These are phyloP conservation scores for Troides oblongomaculatus DNA, from an alignment of 2,888 invertebrate genomes.

Conservation along the genomic window DNA sequence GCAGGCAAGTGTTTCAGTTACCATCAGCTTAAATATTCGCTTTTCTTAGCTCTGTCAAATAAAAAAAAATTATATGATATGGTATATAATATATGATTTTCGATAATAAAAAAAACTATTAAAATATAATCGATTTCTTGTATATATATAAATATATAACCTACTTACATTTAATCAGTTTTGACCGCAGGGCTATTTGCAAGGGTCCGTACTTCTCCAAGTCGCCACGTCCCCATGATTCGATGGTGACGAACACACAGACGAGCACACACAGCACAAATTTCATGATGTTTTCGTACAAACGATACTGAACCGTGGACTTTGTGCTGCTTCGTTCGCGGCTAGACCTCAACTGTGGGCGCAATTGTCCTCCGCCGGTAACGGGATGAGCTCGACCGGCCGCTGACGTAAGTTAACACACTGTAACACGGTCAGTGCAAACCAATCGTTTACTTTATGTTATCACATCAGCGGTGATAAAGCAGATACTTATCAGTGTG, in stretches of 20 bases:
- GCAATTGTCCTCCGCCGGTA: conserved; percentile 11
- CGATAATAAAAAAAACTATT: no score
- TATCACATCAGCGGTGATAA: not conserved
- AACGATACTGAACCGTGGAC: not conserved
- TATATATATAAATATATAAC: no score
- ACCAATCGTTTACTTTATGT: conserved; percentile 2
- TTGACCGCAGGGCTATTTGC: conserved; percentile 53
- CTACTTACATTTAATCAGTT: conserved; percentile 65
- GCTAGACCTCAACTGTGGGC: conserved; percentile 3
- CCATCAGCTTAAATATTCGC: no score
- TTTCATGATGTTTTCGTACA: conserved; percentile 32
- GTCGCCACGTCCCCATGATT: conserved; percentile 53
- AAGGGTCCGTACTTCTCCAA: conserved; percentile 67
- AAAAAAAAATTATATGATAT: no score
- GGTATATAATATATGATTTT: no score
- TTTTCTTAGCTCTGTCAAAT: no score
- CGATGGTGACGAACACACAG: conserved; percentile 36
- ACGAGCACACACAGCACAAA: conserved; percentile 35
- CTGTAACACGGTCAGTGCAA: conserved; percentile 4
- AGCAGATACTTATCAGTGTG: no score
- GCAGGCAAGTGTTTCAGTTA: no score
- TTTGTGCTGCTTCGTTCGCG: conserved; percentile 4
- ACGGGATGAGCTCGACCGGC: conserved; percentile 16
- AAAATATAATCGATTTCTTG: no score
- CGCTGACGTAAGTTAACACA: conserved; percentile 14